Percentiles rank a stretch among this genome's conserved stretches.
Evolutionary conservation across 2,797 vertebrate species (phyloP).

Genomic region (Gallirallus australis): DNA sequence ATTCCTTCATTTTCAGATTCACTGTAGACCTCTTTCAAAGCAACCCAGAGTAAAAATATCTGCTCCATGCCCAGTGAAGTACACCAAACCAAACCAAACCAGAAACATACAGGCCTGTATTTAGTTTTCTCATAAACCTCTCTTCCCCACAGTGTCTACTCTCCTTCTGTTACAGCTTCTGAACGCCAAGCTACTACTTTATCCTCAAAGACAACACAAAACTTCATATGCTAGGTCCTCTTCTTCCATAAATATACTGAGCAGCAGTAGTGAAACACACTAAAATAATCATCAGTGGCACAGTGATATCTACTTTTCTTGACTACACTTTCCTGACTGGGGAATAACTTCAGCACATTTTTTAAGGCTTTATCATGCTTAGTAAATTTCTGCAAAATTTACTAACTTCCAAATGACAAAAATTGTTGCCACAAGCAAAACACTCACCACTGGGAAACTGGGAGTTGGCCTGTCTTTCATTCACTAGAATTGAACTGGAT

Average conservation of each 20-base stretch:
- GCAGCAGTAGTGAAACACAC: neutral
- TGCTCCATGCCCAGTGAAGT: neutral
- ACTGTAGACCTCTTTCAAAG: neutral
- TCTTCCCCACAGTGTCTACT: too few species aligned
- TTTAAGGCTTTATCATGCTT: neutral
- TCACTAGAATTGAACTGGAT: neutral
- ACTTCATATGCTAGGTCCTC: neutral
- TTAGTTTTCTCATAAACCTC: neutral
- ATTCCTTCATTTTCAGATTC: neutral
- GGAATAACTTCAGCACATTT: neutral
- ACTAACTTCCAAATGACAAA: neutral
- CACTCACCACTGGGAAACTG: neutral
- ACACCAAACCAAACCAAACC: neutral
- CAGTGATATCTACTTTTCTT: neutral
- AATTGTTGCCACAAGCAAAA: neutral
- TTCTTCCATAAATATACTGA: neutral
- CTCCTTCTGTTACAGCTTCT: neutral
- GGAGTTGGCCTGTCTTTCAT: neutral
- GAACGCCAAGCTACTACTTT: neutral
- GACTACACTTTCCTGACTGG: neutral
- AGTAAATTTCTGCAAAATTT: neutral
- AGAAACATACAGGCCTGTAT: neutral
- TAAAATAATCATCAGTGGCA: neutral
- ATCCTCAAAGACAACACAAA: neutral
- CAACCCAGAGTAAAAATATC: neutral